Evolutionary conservation across 2,888 invertebrate species (phyloP), one percentile per base, ranked within the genome.

Genomic region (Lissonota sp.): DNA sequence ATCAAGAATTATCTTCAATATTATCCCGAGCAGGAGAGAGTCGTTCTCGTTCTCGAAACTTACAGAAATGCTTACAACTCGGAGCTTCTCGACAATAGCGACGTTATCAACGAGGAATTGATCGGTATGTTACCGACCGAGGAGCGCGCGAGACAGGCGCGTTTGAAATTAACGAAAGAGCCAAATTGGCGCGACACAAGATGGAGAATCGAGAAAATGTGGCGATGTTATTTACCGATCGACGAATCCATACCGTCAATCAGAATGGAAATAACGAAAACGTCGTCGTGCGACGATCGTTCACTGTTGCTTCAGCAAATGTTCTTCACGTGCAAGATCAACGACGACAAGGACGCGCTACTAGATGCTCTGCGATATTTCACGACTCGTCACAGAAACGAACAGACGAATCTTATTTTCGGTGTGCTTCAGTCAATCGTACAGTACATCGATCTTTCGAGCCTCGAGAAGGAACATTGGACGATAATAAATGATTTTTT

Each of bases 331-430:
- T 93, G 92, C 53, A 87, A 84, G 26, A 80, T 92, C 7, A 92
- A 93, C 60, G 66, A 89, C 6, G 90, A 91, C 66, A 55, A 87
- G 0, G 66, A 85, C 0, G 85, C 87, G 8, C 79, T 93, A 1
- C 66, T 88, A 0, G 74, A 88, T 0, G 85, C 88, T 0, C 55
- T 93, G 8, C 72, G 79, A 10, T 92, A 90, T 62, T 74, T 90
- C 6, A 79, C 79, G 2, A 78, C 82, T 3, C 87, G 89, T 8
- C 91, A 92, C 74, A 90, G 84, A 53, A 93, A 93, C 66, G 93
- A 93, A 51, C 83, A 79, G 1, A 0, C 10, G 0, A 49, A 40
- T 6, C 44, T 91, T 0, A 83, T 83, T 14, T 84, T 51, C 39
- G 70, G 37, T 0, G 53, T 84, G 2, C 69, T 90, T 0, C 6